Base-by-base conservation (phyloP, 1,140 invertebrate genomes). In the Eupristina koningsbergeri region DNA sequence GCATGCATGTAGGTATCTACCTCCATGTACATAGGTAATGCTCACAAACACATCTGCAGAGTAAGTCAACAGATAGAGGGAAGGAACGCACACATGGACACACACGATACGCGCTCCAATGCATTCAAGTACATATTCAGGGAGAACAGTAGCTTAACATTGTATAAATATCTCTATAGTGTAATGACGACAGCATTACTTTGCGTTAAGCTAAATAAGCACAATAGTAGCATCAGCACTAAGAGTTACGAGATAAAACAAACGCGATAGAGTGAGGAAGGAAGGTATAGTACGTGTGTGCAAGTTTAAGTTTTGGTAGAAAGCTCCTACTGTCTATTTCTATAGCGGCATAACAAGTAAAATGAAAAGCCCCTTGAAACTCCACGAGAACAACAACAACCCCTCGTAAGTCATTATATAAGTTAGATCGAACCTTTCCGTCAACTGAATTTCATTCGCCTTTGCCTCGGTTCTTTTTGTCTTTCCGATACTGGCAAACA, bases 171-270 rank as follows among this genome's bases (percentile, higher is more conserved):
- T 39, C 50, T 78, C 41, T 13, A 47, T 78, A 83, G 81, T 83
- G 81, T 80, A 82, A 82, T 82, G 73, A 82, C 73, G 73, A 85
- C 85, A 87, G 84, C 87, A 86, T 86, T 87, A 87, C 75, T 80
- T 84, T 85, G 84, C 81, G 86, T 86, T 50, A 85, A 86, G 73
- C 84, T 85, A 87, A 86, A 85, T 76, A 85, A 86, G 85, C 84
- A 83, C n/a, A 76, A 41, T 26, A 58, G 53, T 26, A 58, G 53
- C 53, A 58, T 58, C 53, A 58, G 58, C 11, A 29, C 71, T 61
- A 75, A 58, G 71, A 53, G 29, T 76, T 74, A 77, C 29, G 36
- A 26, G 71, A 64, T 50, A 34, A 29, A 45, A 19, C 6, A 64
- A 41, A n/a, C 29, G 41, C 39, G 47, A 58, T 2, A 29, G 67